phyloP scores from a whole-genome alignment of 1,140 invertebrate species.

The Aphelenchoides avenae region DNA sequence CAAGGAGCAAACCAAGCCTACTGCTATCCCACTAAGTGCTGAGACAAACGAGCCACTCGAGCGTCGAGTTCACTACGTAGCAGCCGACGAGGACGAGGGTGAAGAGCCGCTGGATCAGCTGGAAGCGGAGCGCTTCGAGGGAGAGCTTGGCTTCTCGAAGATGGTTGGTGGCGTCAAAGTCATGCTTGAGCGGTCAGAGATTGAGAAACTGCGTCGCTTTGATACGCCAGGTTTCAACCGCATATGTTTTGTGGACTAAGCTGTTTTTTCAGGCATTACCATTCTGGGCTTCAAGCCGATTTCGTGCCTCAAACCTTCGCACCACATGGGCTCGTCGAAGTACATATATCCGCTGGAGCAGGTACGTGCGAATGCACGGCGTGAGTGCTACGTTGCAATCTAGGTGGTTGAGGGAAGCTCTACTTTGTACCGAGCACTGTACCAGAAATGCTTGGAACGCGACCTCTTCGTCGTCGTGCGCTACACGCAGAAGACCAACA shows the following conservation, averaged over 20 bases:
- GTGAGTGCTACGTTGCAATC: no score
- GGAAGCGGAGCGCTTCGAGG: constrained; percentile 23
- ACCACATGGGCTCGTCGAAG: constrained; percentile 33
- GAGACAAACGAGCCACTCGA: constrained; percentile 37
- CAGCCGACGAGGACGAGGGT: background rate
- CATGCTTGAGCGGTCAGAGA: constrained; percentile 25
- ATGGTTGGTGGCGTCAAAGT: constrained; percentile 32
- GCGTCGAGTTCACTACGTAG: constrained; percentile 17
- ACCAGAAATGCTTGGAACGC: constrained; percentile 26
- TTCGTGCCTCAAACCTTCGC: constrained; percentile 23
- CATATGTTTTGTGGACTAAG: constrained; percentile 5
- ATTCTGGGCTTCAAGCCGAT: constrained; percentile 37
- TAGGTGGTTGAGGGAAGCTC: constrained; percentile 28
- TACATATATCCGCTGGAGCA: constrained; percentile 36
- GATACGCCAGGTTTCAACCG: constrained; percentile 30
- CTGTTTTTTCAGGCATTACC: constrained; percentile 18
- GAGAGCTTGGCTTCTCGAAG: constrained; percentile 18
- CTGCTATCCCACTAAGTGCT: constrained; percentile 20
- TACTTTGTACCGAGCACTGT: constrained; percentile 19
- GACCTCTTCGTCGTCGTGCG: constrained; percentile 31
- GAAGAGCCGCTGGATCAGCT: background rate
- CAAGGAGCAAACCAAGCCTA: constrained; percentile 30
- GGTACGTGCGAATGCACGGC: no score
- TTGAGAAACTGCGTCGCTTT: constrained; percentile 25
- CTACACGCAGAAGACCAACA: constrained; percentile 27